Conservation (phyloP, 1,140 invertebrate genomes). For the Aphaenogaster floridana region DNA sequence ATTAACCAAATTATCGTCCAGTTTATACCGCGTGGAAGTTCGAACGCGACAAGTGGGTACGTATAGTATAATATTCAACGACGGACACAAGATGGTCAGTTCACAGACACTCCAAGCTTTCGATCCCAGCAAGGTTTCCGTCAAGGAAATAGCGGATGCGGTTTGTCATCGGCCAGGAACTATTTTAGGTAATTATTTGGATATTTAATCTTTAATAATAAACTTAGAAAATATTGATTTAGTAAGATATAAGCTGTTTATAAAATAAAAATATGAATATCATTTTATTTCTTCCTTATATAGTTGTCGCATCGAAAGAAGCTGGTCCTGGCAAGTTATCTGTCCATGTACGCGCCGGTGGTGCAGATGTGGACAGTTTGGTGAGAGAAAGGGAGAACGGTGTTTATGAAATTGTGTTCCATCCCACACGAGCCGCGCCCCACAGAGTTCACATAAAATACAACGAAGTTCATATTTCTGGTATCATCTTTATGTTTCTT, state of each 20-base stretch:
- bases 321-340: constrained; percentile 95
- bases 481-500: constrained; percentile 64
- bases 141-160: constrained; percentile 93
- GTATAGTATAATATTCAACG: constrained; percentile 88
- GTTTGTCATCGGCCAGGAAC: constrained; percentile 94
- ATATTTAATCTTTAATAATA: constrained; percentile 35
- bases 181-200: constrained; percentile 88
- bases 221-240: constrained; percentile 1
- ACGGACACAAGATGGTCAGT: constrained; percentile 87
- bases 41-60: constrained; percentile 88
- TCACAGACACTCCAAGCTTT: constrained; percentile 93
- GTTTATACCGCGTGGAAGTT: constrained; percentile 88
- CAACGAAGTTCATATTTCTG: constrained; percentile 85
- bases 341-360: constrained; percentile 92
- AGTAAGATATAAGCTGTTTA: neutral
- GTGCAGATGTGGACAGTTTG: constrained; percentile 93
- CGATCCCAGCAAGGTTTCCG: constrained; percentile 93
- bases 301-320: constrained; percentile 90
- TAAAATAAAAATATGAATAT: constrained; percentile 5
- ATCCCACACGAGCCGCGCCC: constrained; percentile 92
- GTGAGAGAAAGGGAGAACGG: constrained; percentile 91
- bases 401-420: constrained; percentile 94
- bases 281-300: constrained; percentile 62
- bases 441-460: constrained; percentile 91
- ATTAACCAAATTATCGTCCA: constrained; percentile 86